Evolutionary conservation across 2,888 invertebrate genomes (phyloP), one percentile per base, ranked within the genome.

Genomic region (Glyphotaelius pellucidus): DNA sequence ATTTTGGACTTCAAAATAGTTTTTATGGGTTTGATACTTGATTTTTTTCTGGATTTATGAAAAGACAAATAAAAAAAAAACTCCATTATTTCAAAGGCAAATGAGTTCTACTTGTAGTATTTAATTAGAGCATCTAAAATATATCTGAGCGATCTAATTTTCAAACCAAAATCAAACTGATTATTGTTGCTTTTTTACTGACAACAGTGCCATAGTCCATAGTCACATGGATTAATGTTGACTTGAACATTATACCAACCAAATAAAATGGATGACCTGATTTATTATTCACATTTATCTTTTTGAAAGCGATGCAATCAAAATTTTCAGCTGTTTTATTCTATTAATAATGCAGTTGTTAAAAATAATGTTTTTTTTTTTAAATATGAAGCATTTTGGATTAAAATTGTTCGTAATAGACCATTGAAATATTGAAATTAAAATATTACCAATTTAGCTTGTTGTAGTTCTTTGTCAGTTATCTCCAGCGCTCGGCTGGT

Each of bases 381-480:
- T 67, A 19, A 11, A 67, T 67, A 25, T 3, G 25, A 25, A 4
- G 67, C 2, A 67, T 67, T 67, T 67, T 25, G 25, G 25, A 67
- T 4, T 25, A 67, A 25, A 25, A 67, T n/a, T 25, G 0, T 25
- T 67, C 25, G 7, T 7, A 81, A 30, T 4, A 5, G 12, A 81
- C 32, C 19, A 81, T 32, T 3, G 32, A 14, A 14, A 19, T 11
- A 15, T 31, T 67, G 67, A 80, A 79, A 47, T 89, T 30, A 90
- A 81, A 91, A 80, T 89, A 52, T 93, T 94, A 94, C 94, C 19
- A 92, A 95, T 94, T 95, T 95, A 0, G 96, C 95, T 94, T 96
- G 95, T 80, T 96, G 95, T 79, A 97, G 96, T 94, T 98, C 97
- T 80, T 96, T 95, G 93, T 97, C 97, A 3, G 96, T 96, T 95